Conservation (phyloP, 2,888 invertebrate genomes). For the Megamerina dolium region DNA sequence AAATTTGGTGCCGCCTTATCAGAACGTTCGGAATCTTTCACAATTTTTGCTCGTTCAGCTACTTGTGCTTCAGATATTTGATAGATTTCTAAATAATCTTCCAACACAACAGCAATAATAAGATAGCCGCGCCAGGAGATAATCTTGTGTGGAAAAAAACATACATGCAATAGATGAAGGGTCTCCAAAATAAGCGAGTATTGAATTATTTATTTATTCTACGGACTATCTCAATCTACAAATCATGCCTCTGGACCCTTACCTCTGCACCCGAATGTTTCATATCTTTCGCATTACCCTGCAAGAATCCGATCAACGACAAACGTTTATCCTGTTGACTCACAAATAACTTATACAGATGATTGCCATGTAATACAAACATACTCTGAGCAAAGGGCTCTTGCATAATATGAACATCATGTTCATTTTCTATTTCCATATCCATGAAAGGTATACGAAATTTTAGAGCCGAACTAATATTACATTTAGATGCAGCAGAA, state of each 20-base stretch:
- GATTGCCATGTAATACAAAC: slow-evolving; percentile 37
- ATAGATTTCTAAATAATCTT: slow-evolving; percentile 37
- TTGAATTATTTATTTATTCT: too few relatives aligned
- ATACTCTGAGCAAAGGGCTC: slow-evolving; percentile 30
- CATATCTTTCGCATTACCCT: slow-evolving; percentile 26
- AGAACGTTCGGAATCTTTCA: slow-evolving; percentile 11
- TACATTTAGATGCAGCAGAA: background rate
- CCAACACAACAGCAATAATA: slow-evolving; percentile 32
- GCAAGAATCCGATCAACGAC: slow-evolving; percentile 30
- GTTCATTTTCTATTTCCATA: slow-evolving; percentile 32
- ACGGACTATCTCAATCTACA: too few relatives aligned
- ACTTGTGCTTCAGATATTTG: slow-evolving; percentile 30
- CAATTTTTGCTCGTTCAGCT: slow-evolving; percentile 13
- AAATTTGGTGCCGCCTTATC: slow-evolving; percentile 19
- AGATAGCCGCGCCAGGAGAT: slow-evolving; percentile 36
- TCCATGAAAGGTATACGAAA: slow-evolving; percentile 41
- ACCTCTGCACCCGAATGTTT: slow-evolving; percentile 29
- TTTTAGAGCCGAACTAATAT: slow-evolving; percentile 24
- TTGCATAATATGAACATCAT: slow-evolving; percentile 30
- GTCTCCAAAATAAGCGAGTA: too few relatives aligned
- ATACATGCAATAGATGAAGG: too few relatives aligned
- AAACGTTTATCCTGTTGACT: slow-evolving; percentile 30
- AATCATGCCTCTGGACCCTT: too few relatives aligned
- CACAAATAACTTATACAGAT: slow-evolving; percentile 35
- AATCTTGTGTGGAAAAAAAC: slow-evolving; percentile 18